These are phyloP conservation scores for Tokudaia tokunoshimensis DNA, from an alignment of 2,797 vertebrate genomes.

Conservation along the genomic window DNA sequence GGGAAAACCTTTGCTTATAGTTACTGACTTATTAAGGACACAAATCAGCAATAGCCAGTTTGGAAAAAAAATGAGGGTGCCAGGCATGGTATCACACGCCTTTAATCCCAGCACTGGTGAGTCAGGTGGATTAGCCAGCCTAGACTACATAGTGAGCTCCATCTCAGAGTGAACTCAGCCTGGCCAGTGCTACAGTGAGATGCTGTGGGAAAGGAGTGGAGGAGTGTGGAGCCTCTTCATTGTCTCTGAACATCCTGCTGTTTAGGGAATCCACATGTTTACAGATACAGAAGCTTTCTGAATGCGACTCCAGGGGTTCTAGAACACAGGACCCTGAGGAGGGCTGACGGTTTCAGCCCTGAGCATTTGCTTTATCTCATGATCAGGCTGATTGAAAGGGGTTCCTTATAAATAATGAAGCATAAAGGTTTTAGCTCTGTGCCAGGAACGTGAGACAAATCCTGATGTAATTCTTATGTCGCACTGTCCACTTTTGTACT, in stretches of 20 bases:
- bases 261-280: neutral
- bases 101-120: neutral
- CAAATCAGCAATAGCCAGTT: neutral
- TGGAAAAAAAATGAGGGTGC: neutral
- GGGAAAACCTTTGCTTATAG: neutral
- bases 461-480: no score
- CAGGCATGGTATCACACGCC: neutral
- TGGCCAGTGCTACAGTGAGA: neutral
- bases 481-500: neutral
- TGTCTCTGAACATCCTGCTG: neutral
- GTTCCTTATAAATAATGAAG: neutral
- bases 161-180: neutral
- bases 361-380: neutral
- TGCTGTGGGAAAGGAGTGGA: neutral
- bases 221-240: neutral
- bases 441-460: neutral
- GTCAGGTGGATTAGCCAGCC: neutral
- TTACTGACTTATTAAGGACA: slow-evolving; percentile 4
- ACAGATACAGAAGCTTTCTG: neutral
- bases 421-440: neutral
- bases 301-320: neutral
- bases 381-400: neutral
- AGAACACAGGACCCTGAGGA: neutral
- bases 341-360: neutral
- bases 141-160: neutral